Evolutionary conservation across 2,797 vertebrate genomes (phyloP).

Genomic region (Phrynocephalus vlangalii): DNA sequence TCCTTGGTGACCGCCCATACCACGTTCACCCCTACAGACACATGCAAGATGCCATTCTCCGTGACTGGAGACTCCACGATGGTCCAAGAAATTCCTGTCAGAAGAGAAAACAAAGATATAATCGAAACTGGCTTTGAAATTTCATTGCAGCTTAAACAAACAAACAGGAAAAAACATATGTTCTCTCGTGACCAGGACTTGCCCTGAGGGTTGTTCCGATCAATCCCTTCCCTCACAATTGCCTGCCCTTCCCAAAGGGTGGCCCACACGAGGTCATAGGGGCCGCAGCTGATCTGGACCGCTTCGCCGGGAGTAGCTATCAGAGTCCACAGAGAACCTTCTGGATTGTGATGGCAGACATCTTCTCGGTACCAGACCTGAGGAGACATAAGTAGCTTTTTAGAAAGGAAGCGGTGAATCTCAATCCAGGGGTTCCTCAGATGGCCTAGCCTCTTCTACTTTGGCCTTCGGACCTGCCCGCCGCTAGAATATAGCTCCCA

Average conservation of each 20-base stretch:
- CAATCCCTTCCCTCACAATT: conserved; percentile 92
- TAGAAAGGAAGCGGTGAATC: no score
- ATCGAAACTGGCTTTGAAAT: not conserved
- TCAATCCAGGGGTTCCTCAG: no score
- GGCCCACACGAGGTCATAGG: conserved; percentile 93
- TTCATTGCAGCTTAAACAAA: not conserved
- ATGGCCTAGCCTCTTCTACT: no score
- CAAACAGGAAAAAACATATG: not conserved
- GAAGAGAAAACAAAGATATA: conserved; percentile 23
- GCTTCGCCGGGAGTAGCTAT: conserved; percentile 89
- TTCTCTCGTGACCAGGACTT: conserved; percentile 29
- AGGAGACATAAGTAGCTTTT: not conserved
- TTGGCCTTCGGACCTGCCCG: no score
- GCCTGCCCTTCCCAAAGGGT: conserved; percentile 97
- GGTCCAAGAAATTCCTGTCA: conserved; percentile 84
- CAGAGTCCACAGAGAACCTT: conserved; percentile 90
- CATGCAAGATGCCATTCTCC: conserved; percentile 88
- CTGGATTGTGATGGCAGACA: conserved; percentile 89
- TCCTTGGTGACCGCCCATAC: conserved; percentile 98
- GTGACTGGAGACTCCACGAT: conserved; percentile 89
- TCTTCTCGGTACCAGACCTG: conserved; percentile 95
- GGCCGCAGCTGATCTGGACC: conserved; percentile 96
- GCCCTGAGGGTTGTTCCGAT: conserved; percentile 91
- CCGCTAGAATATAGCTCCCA: no score
- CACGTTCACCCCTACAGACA: conserved; percentile 90